Evolutionary conservation across 2,888 invertebrate species (phyloP).

Genomic region (Teleogryllus oceanicus): DNA sequence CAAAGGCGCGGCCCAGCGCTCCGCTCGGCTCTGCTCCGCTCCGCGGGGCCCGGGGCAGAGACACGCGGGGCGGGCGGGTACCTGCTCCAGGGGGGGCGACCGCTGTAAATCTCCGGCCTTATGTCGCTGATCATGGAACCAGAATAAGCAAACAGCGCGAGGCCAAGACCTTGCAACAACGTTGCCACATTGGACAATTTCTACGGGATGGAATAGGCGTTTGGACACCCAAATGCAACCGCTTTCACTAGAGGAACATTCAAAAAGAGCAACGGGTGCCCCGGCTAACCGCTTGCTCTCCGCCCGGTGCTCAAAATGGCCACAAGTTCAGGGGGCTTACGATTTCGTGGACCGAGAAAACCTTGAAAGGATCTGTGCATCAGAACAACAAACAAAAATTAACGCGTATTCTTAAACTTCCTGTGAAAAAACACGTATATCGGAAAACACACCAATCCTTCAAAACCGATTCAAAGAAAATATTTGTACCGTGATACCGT

Average conservation of each 20-base stretch:
- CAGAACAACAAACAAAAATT: not conserved
- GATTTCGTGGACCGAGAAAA: not conserved
- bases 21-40: too few species aligned
- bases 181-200: constrained; percentile 29
- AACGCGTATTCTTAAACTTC: not conserved
- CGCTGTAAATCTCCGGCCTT: constrained; percentile 32
- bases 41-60: too few species aligned
- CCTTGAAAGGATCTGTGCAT: not conserved
- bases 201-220: not conserved
- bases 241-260: not conserved
- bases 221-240: not conserved
- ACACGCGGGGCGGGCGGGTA: constrained; percentile 3
- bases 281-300: not conserved
- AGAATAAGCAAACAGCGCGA: constrained; percentile 37
- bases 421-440: not conserved
- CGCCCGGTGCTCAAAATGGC: too few species aligned
- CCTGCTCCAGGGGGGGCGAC: constrained; percentile 5
- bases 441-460: not conserved
- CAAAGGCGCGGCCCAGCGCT: too few species aligned
- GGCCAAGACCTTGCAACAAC: constrained; percentile 27
- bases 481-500: not conserved
- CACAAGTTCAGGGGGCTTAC: too few species aligned
- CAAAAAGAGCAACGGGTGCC: not conserved
- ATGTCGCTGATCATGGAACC: constrained; percentile 30
- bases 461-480: not conserved